Evolutionary conservation across 2,797 vertebrate species (phyloP), one percentile per base, ranked within the genome.

Genomic region (Helostoma temminkii): DNA sequence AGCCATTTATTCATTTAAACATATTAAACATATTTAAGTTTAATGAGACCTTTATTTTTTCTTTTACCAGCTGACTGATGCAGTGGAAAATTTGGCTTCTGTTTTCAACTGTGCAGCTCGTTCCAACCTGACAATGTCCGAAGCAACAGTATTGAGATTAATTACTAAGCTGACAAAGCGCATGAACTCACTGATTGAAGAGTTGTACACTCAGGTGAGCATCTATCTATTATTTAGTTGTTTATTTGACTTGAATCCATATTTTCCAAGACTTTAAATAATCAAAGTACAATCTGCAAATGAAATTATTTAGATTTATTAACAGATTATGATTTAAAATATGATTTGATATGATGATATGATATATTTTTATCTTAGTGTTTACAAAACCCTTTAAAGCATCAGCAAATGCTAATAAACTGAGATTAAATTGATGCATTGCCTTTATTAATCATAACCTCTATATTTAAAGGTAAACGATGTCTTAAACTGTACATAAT

Each of bases 41-140:
- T n/a, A n/a, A n/a, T n/a, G n/a, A n/a, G n/a, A n/a, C n/a, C n/a
- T n/a, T n/a, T n/a, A n/a, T 12, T n/a, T 18, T n/a, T 43, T 66
- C 26, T 54, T 12, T 14, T 3, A 2, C 22, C 66, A 95, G 94
- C 52, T 94, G 64, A 91, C 90, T 1, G 47, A 93, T 6, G 69
- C 82, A 0, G 87, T 95, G 76, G 69, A 81, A 45, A 86, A 93
- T 8, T 54, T 93, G 55, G 93, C 92, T 1, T 41, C 63, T 0
- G 76, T 93, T 9, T 52, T 95, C 62, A 86, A 91, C 54, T 95
- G 94, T 11, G 81, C 86, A 6, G 83, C 82, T 30, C 64, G 43
- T 0, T 85, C 75, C 19, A 81, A 94, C 60, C 78, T 95, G 63
- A 86, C 61, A 0, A 24, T 94, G 75, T 82, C 84, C 0, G 83